phyloP scores from a whole-genome alignment of 2,797 vertebrate genomes.

The Callimico goeldii region DNA sequence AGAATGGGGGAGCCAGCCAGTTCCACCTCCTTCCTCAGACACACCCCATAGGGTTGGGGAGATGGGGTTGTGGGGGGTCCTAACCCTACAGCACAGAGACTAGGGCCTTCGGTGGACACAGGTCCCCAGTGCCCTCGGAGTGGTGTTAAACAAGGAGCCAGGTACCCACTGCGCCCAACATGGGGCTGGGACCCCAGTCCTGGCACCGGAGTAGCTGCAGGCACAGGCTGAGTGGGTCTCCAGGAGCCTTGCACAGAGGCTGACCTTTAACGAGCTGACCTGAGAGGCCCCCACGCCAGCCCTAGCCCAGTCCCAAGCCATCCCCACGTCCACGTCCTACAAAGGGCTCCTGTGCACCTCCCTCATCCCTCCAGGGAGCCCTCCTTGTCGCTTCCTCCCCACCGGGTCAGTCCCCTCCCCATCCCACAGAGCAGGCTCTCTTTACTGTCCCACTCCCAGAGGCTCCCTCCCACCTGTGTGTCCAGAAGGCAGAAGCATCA shows the following conservation, averaged over 20 bases:
- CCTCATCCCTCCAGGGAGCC: neutral
- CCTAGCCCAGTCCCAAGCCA: rapidly evolving
- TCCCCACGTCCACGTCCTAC: neutral
- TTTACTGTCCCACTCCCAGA: neutral
- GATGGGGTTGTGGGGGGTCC: rapidly evolving
- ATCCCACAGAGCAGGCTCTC: neutral
- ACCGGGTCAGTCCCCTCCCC: too few species aligned
- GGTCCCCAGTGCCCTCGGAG: too few species aligned
- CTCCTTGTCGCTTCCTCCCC: neutral
- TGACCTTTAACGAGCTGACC: neutral
- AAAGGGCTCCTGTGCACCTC: neutral
- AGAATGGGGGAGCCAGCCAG: neutral
- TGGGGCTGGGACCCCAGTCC: neutral
- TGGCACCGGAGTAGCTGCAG: neutral
- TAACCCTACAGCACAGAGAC: neutral
- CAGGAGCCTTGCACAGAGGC: neutral
- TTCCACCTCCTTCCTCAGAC: neutral
- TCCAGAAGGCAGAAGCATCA: neutral
- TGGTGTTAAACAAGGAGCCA: too few species aligned
- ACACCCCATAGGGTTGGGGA: too few species aligned
- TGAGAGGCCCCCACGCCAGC: neutral
- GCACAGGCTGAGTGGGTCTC: rapidly evolving
- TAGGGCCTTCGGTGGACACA: neutral
- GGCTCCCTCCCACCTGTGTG: neutral
- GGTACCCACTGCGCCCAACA: rapidly evolving